These are phyloP conservation scores for Zele albiditarsus DNA, from an alignment of 2,888 invertebrate genomes.

Conservation along the genomic window DNA sequence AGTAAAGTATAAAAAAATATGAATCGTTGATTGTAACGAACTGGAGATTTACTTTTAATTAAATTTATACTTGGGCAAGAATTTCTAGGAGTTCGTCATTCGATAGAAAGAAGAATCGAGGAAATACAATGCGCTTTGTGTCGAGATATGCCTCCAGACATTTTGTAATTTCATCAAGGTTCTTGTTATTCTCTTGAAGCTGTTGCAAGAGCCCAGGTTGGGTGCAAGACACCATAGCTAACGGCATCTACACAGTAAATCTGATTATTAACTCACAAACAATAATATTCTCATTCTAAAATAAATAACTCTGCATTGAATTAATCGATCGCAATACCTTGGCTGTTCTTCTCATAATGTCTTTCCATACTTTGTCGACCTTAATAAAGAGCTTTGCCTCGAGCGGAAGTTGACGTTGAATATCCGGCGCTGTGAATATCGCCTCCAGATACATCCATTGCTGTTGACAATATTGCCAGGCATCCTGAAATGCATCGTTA, in stretches of 20 bases:
- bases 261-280: neutral
- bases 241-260: conserved; percentile 75
- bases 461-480: conserved; percentile 91
- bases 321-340: conserved; percentile 75
- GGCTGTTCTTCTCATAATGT: conserved; percentile 86
- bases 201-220: conserved; percentile 81
- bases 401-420: conserved; percentile 91
- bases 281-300: neutral
- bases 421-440: conserved; percentile 95
- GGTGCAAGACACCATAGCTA: conserved; percentile 87
- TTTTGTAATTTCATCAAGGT: conserved; percentile 91
- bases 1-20: conserved; percentile 36
- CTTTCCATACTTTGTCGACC: conserved; percentile 94
- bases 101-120: conserved; percentile 91
- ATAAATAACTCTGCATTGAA: conserved; percentile 29
- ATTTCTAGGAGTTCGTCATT: conserved; percentile 93
- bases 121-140: conserved; percentile 90
- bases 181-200: conserved; percentile 82
- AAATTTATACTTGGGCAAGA: conserved; percentile 81
- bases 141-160: conserved; percentile 92
- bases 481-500: conserved; percentile 78
- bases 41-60: neutral
- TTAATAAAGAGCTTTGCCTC: conserved; percentile 90
- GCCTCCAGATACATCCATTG: conserved; percentile 97
- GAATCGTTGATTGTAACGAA: neutral